Evolutionary conservation across 2,113 vertebrate species (phyloP), one percentile per base, ranked within the genome.

Genomic region (Notothenia rossii): DNA sequence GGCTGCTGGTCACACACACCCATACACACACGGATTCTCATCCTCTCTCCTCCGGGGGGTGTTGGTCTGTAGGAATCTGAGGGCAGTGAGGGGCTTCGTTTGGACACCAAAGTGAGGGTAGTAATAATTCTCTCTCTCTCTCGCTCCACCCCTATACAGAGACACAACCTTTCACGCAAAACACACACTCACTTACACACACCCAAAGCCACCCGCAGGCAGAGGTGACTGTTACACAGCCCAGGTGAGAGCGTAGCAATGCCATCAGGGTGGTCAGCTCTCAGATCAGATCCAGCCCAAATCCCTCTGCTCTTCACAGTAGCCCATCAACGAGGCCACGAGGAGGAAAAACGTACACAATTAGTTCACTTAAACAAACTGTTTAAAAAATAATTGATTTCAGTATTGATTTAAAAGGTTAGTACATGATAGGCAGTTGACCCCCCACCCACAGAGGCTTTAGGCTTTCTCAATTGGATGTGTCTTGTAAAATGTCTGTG

Each of bases 61-160:
- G 89, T 92, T 87, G 86, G 88, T 87, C 76, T 81, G 79, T 75
- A 84, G 85, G 73, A 90, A 92, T 89, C 84, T 73, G 46, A 83
- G 77, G 77, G 86, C 7, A 40, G 36, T 88, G 29, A 29, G 29
- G 29, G 29, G 29, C 29, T 29, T 75, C 51, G 25, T 88, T 86
- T 87, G 83, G 90, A 90, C 87, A 89, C 81, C 70, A 89, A 76
- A 80, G 81, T 74, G 73, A 89, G 78, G 79, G 84, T 18, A 80
- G 83, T 83, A 75, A 87, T 91, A 81, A 87, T 89, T 88, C 78
- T 79, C 61, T 75, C 56, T 62, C 49, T 49, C 65, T 12, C 10
- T 7, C 36, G 36, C 36, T 40, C 75, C n/a, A 29, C 29, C 67
- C 29, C 7, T 49, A 64, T 63, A 68, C 60, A 69, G 51, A 89